Evolutionary conservation across 2,888 invertebrate genomes (phyloP).

Genomic region (Caradrina kadenii): DNA sequence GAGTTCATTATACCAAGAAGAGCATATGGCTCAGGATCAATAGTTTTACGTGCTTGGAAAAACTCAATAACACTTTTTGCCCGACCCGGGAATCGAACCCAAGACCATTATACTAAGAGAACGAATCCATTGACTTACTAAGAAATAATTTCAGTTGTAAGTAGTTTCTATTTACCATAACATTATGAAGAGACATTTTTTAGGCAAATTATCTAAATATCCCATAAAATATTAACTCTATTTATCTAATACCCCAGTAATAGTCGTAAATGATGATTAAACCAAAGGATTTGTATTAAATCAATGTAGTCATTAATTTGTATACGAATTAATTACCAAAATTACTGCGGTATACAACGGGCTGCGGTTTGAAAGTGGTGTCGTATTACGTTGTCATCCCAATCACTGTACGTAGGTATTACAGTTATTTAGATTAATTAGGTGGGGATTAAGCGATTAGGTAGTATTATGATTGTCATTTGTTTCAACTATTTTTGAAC

Average conservation of each 20-base stretch:
- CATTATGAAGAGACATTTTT: background rate
- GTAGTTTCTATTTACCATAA: too few relatives aligned
- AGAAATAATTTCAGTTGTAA: too few relatives aligned
- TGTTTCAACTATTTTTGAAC: slow-evolving; percentile 24
- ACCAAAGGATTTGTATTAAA: slow-evolving; percentile 17
- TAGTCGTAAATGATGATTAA: background rate
- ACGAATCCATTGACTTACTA: too few relatives aligned
- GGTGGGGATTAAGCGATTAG: slow-evolving; percentile 25
- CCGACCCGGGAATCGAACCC: too few relatives aligned
- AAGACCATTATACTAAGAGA: too few relatives aligned
- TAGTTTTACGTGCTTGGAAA: too few relatives aligned
- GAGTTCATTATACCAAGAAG: slow-evolving; percentile 9
- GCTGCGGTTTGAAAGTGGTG: slow-evolving; percentile 45
- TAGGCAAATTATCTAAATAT: too few relatives aligned
- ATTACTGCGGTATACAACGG: slow-evolving; percentile 34
- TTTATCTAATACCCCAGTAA: background rate
- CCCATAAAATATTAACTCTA: background rate
- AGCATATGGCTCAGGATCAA: background rate
- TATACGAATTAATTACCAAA: slow-evolving; percentile 49
- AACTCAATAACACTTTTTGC: too few relatives aligned
- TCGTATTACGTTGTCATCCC: slow-evolving; percentile 42
- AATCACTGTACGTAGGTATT: slow-evolving; percentile 28
- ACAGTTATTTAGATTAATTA: slow-evolving; percentile 43
- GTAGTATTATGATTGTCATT: slow-evolving; percentile 17
- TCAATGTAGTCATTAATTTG: slow-evolving; percentile 39